These are phyloP conservation scores for Dryadula phaetusa DNA, from an alignment of 2,888 invertebrate genomes.

Conservation along the genomic window DNA sequence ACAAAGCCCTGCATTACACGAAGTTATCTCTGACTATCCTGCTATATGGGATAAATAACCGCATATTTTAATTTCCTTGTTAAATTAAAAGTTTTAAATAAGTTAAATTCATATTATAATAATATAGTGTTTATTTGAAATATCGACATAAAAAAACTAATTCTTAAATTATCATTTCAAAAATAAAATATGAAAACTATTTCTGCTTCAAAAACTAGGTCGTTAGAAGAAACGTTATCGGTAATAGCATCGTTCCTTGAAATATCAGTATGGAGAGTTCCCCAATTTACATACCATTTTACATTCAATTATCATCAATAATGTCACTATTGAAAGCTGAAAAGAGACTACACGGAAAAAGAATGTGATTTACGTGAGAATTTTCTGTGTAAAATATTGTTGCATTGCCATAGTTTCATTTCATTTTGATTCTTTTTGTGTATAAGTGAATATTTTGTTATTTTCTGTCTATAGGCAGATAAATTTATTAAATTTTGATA, in stretches of 20 bases:
- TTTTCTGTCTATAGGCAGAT: no score
- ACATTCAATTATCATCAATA: slow-evolving; percentile 17
- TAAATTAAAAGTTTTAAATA: no score
- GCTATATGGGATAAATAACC: no score
- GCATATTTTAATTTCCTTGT: no score
- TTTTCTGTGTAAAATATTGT: background rate
- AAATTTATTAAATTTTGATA: no score
- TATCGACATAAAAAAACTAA: background rate
- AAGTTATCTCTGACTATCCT: no score
- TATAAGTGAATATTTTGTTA: background rate
- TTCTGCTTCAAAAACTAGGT: background rate
- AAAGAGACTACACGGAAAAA: slow-evolving; percentile 13
- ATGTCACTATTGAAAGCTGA: slow-evolving; percentile 13
- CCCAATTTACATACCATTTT: slow-evolving; percentile 5
- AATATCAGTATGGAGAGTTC: background rate
- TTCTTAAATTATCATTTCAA: no score
- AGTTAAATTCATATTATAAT: no score
- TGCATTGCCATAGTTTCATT: background rate
- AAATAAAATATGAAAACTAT: background rate
- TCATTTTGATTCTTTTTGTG: background rate
- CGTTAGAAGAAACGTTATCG: background rate
- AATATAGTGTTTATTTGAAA: background rate
- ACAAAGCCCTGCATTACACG: no score
- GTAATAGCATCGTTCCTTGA: background rate
- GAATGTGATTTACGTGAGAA: slow-evolving; percentile 15